phyloP scores from a whole-genome alignment of 2,797 vertebrate species.

The Graptemys geographica region DNA sequence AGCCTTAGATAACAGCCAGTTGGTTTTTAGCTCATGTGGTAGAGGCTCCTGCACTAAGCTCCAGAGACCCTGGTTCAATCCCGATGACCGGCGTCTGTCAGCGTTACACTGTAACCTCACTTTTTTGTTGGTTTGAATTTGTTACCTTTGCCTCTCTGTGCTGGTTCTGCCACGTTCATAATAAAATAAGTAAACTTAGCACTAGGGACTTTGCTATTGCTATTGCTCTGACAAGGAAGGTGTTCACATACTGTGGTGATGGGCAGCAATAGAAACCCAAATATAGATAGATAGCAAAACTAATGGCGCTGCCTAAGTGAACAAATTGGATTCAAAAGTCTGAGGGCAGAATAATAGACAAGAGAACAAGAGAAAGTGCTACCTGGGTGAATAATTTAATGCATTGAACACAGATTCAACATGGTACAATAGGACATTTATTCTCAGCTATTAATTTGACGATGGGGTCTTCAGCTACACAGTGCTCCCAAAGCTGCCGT shows the following conservation, averaged over 20 bases:
- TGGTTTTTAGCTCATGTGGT: too few relatives aligned
- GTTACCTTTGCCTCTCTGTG: not conserved
- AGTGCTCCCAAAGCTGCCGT: not conserved
- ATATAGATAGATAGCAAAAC: not conserved
- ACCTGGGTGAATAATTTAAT: not conserved
- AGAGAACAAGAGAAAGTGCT: not conserved
- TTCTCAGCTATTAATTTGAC: fast-evolving
- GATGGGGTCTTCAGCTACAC: not conserved
- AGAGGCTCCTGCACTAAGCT: too few relatives aligned
- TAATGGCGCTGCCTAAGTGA: fast-evolving
- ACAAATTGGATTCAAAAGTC: not conserved
- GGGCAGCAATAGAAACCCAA: not conserved
- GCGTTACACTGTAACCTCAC: not conserved
- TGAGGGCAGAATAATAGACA: fast-evolving
- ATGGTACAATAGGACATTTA: fast-evolving
- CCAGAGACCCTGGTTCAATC: too few relatives aligned
- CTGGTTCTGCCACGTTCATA: too few relatives aligned
- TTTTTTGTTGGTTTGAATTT: not conserved
- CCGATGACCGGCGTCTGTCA: too few relatives aligned
- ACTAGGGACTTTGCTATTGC: not conserved
- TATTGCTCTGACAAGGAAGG: not conserved
- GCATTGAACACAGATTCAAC: not conserved
- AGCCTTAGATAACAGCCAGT: too few relatives aligned
- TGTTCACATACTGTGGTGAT: not conserved
- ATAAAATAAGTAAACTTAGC: not conserved